Evolutionary conservation across 2,888 invertebrate genomes (phyloP), one percentile per base, ranked within the genome.

Genomic region (Callyntrura guangdongensis): DNA sequence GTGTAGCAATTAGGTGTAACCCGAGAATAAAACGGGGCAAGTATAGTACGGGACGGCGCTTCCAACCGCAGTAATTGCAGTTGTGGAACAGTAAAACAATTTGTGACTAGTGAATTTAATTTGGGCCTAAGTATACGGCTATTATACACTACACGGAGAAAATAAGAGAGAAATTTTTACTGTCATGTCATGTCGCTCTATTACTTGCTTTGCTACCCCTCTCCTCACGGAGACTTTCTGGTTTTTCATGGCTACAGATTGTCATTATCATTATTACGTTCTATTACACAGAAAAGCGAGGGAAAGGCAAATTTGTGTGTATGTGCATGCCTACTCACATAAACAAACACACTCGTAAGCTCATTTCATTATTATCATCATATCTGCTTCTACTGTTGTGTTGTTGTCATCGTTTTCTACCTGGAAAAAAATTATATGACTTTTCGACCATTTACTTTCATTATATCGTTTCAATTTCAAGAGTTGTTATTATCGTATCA

Each of bases 381-480:
- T n/a, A 25, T 25, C 2, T 45, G n/a, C n/a, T n/a, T n/a, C n/a
- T n/a, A n/a, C n/a, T n/a, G n/a, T n/a, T n/a, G n/a, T 12, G n/a
- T 69, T n/a, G n/a, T 69, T 17, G 5, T 69, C 45, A 36, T 69
- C 45, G 8, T 64, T 5, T n/a, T 69, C n/a, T 3, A 36, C 0
- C n/a, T 45, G 3, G n/a, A n/a, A n/a, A 45, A 69, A 69, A 69
- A 69, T 45, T n/a, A 9, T 67, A 45, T 36, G 69, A 69, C 69
- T 69, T 69, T 22, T 25, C n/a, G 20, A 14, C n/a, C 36, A 69
- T 69, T 69, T 27, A 27, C 14, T 45, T 45, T 36, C n/a, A 69
- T 69, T 45, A 36, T 69, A 45, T 27, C 67, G 27, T 36, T 69
- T 69, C 69, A 69, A 69, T 69, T 69, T 45, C 69, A 69, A 69